Percentiles rank a stretch among this genome's conserved stretches.
Conservation (phyloP, 2,113 vertebrate species). For the Stictonetta naevosa region DNA sequence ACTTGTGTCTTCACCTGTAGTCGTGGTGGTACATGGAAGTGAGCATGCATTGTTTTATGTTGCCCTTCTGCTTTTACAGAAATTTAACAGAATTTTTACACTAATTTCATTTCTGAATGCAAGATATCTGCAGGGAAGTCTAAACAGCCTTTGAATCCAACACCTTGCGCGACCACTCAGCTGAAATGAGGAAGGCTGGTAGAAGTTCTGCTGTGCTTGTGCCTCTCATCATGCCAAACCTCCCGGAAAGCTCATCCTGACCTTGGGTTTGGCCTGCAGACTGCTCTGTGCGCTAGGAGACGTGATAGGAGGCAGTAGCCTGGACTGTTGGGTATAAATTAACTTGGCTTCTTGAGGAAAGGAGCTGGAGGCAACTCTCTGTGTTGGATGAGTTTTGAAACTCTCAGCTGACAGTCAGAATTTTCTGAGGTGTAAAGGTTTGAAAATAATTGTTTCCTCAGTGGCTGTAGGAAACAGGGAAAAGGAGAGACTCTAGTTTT, state of each 20-base stretch:
- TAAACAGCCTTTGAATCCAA: background rate
- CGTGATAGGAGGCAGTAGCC: background rate
- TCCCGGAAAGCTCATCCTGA: background rate
- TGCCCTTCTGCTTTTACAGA: background rate
- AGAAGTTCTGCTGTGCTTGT: background rate
- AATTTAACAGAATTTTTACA: background rate
- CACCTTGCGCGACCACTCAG: background rate
- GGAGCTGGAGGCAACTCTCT: background rate
- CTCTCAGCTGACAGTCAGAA: background rate
- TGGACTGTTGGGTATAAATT: background rate
- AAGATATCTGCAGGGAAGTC: background rate
- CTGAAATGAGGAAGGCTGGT: background rate
- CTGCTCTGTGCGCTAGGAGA: background rate
- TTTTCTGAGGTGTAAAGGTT: background rate
- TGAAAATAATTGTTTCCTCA: background rate
- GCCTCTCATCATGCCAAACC: background rate
- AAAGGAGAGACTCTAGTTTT: background rate
- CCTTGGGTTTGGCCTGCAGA: background rate
- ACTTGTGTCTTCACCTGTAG: slow-evolving; percentile 7
- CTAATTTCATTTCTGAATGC: background rate
- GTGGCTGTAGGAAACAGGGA: background rate
- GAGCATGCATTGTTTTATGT: background rate
- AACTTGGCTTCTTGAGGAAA: background rate
- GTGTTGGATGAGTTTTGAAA: background rate
- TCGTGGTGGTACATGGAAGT: background rate